phyloP scores from a whole-genome alignment of 2,797 vertebrate species.

The Simalia tracyae region DNA sequence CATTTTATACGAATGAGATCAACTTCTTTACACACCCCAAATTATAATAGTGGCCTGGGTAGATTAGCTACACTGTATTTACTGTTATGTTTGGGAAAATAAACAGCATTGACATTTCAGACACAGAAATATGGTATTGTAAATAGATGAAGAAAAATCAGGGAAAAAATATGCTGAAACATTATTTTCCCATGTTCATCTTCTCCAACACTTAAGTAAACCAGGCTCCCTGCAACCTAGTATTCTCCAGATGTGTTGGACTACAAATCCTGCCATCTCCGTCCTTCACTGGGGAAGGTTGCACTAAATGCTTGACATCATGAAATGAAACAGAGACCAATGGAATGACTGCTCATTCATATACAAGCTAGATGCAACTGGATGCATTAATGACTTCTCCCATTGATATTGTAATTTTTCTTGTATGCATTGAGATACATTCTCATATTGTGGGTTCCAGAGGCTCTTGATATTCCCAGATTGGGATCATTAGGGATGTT shows the following conservation, averaged over 20 bases:
- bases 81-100: constrained; percentile 51
- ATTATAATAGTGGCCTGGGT: constrained; percentile 46
- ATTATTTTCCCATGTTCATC: not conserved
- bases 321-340: constrained; percentile 55
- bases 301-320: constrained; percentile 43
- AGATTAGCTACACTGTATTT: constrained; percentile 55
- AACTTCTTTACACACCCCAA: constrained; percentile 41
- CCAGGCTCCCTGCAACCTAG: not conserved
- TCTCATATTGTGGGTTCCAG: constrained; percentile 57
- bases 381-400: constrained; percentile 40
- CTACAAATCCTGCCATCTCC: constrained; percentile 6
- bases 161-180: constrained; percentile 29
- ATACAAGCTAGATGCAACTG: constrained; percentile 39
- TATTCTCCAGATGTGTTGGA: not conserved
- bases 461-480: constrained; percentile 55
- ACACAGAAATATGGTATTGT: constrained; percentile 43
- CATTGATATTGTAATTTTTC: constrained; percentile 67
- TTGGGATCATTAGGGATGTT: constrained; percentile 66
- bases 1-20: constrained; percentile 50
- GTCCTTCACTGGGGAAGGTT: constrained; percentile 23
- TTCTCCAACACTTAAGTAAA: not conserved
- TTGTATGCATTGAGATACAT: constrained; percentile 46
- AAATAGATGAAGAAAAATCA: constrained; percentile 7
- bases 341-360: constrained; percentile 50
- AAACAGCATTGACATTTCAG: constrained; percentile 51